Evolutionary conservation across 2,888 invertebrate species (phyloP), one percentile per base, ranked within the genome.

Genomic region (Dyspetes luteomarginatus): DNA sequence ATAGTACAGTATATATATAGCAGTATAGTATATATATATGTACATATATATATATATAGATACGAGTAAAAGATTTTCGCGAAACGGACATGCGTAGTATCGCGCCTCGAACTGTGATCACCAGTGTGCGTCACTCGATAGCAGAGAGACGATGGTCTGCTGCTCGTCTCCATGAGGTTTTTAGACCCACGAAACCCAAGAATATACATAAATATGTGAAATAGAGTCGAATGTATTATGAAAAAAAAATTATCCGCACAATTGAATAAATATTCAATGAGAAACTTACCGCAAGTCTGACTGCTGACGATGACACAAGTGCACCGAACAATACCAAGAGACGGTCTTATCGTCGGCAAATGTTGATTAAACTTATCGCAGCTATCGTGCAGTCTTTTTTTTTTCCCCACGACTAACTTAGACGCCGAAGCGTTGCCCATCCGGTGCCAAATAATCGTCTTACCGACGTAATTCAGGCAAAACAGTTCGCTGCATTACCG

Each of bases 301-400:
- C 64, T 48, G 64, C 24, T 22, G 28, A 12, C 15, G 22, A 43
- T 17, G 56, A 58, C 52, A 30, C 15, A 3, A 41, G 41, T 22
- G 12, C 62, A 64, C 73, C 69, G 50, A 50, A 60, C 36, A 69
- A 48, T 50, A 52, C 45, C 24, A 7, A 22, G 62, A 55, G n/a
- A 36, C 12, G 56, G 17, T 77, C 56, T 81, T 77, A 73, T 77
- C 73, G 81, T 65, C 22, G 55, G 17, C 17, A 55, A 68, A 56
- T 64, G 77, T 41, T 68, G 72, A 74, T 79, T 74, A 74, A 56
- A 67, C 64, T 74, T 77, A 81, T 77, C 71, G 52, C 43, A 43
- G 41, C 69, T 67, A 80, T 76, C 72, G 56, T 52, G 43, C 50
- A 17, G 68, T 36, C 65, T 30, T 50, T 72, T 71, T 65, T 67